phyloP scores from a whole-genome alignment of 92 coral and sea anemone species.

The Muricea muricata region DNA sequence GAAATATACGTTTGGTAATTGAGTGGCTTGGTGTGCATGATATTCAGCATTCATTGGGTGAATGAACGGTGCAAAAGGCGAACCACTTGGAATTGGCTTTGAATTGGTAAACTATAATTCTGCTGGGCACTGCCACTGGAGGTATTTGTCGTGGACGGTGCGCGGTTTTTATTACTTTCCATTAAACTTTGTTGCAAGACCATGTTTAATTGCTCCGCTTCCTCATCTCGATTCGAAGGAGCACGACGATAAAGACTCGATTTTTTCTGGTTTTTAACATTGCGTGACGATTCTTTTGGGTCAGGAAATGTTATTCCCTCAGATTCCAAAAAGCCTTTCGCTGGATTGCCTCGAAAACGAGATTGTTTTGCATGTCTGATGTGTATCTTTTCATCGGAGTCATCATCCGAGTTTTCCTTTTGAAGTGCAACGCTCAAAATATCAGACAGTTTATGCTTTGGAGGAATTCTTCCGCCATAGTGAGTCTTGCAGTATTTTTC shows the following conservation, averaged over 20 bases:
- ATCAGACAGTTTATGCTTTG: conserved; percentile 46
- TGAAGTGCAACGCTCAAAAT: background rate
- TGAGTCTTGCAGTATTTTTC: conserved; percentile 13
- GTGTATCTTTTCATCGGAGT: no score
- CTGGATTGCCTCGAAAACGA: conserved; percentile 50
- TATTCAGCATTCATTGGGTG: no score
- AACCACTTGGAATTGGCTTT: no score
- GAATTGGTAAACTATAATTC: no score
- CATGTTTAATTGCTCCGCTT: conserved; percentile 53
- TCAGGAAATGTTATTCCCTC: background rate
- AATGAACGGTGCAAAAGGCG: no score
- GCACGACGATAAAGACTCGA: conserved; percentile 23
- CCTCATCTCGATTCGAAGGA: conserved; percentile 46
- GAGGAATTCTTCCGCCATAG: conserved; percentile 19
- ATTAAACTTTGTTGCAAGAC: conserved; percentile 53
- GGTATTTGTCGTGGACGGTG: background rate
- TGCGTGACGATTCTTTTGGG: background rate
- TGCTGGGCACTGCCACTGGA: no score
- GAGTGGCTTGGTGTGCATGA: no score
- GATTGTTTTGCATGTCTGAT: conserved; percentile 41
- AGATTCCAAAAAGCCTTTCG: conserved; percentile 10
- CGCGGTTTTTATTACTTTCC: background rate
- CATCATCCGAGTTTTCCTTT: no score
- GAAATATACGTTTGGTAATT: no score
- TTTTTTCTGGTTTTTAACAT: background rate